These are phyloP conservation scores for Gila robusta DNA, from an alignment of 2,797 vertebrate species.

Conservation along the genomic window DNA sequence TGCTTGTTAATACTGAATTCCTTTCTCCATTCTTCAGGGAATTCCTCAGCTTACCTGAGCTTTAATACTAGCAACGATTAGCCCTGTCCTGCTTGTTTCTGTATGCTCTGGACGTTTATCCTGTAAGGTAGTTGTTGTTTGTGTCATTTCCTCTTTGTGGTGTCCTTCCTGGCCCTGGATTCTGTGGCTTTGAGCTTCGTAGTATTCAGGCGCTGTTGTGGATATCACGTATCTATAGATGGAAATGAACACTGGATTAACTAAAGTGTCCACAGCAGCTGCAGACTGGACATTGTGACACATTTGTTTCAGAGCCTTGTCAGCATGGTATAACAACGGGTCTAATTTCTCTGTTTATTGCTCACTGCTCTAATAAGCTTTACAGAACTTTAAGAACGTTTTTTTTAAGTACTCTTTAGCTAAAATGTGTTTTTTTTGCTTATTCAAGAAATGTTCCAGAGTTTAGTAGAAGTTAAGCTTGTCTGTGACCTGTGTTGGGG, in stretches of 20 bases:
- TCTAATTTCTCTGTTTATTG: neutral
- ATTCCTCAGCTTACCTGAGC: conserved; percentile 22
- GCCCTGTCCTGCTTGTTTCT: neutral
- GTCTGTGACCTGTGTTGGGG: neutral
- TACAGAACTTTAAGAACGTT: neutral
- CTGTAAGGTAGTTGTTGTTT: conserved; percentile 34
- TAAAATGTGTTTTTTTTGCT: neutral
- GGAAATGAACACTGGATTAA: conserved; percentile 58
- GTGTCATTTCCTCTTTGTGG: conserved; percentile 50
- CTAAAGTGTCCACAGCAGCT: conserved; percentile 56
- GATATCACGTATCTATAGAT: conserved; percentile 54
- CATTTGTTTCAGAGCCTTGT: conserved; percentile 21
- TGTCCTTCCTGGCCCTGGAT: conserved; percentile 48
- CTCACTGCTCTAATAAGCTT: neutral
- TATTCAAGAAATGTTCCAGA: no score
- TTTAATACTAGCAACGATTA: conserved; percentile 43
- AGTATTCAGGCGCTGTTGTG: conserved; percentile 50
- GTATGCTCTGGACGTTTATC: neutral
- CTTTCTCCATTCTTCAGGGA: conserved; percentile 16
- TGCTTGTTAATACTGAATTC: conserved; percentile 26
- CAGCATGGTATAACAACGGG: neutral
- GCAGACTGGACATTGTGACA: conserved; percentile 30
- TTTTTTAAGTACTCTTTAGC: neutral
- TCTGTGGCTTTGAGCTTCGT: conserved; percentile 52
- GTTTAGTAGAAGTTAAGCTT: neutral